Percentiles rank a stretch among this genome's conserved stretches.
Conservation (phyloP, 2,888 invertebrate species). For the Melieria picta region DNA sequence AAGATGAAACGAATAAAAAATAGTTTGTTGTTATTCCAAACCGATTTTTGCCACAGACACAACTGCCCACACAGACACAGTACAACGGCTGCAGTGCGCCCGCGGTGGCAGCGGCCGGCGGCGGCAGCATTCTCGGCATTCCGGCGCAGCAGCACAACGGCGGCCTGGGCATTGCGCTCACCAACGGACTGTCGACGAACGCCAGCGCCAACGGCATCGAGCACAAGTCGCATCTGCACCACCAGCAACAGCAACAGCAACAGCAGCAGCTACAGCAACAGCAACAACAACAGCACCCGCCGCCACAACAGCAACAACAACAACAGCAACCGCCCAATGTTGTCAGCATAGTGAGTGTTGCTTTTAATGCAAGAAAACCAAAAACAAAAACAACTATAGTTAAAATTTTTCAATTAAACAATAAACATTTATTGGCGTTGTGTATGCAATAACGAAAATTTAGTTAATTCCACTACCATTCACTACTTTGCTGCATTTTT, state of each 20-base stretch:
- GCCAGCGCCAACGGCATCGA: slow-evolving; percentile 34
- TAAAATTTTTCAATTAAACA: too few species aligned
- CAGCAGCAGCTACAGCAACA: slow-evolving; percentile 49
- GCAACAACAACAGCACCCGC: slow-evolving; percentile 47
- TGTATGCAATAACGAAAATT: slow-evolving; percentile 36
- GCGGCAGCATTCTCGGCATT: slow-evolving; percentile 32
- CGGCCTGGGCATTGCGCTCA: slow-evolving; percentile 38
- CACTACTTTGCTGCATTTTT: not conserved
- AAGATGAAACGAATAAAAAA: not conserved
- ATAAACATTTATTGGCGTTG: too few species aligned
- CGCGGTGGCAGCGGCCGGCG: slow-evolving; percentile 44
- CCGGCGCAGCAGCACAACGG: slow-evolving; percentile 39
- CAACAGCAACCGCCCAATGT: slow-evolving; percentile 53
- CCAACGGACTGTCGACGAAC: slow-evolving; percentile 37
- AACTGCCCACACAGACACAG: slow-evolving; percentile 46
- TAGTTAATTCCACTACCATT: slow-evolving; percentile 3
- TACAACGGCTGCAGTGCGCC: slow-evolving; percentile 43
- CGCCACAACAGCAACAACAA: slow-evolving; percentile 48
- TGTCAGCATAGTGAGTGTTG: slow-evolving; percentile 65
- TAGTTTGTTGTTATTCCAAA: slow-evolving; percentile 16
- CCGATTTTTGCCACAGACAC: slow-evolving; percentile 45
- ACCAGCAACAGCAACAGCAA: slow-evolving; percentile 50
- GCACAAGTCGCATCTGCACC: slow-evolving; percentile 41
- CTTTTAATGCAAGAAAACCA: slow-evolving; percentile 11
- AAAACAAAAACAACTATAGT: too few species aligned